A percentile compares a stretch with the other conserved stretches of the same genome.
phyloP scores from a whole-genome alignment of 1,140 invertebrate species.

The Drosophila micromelanica region DNA sequence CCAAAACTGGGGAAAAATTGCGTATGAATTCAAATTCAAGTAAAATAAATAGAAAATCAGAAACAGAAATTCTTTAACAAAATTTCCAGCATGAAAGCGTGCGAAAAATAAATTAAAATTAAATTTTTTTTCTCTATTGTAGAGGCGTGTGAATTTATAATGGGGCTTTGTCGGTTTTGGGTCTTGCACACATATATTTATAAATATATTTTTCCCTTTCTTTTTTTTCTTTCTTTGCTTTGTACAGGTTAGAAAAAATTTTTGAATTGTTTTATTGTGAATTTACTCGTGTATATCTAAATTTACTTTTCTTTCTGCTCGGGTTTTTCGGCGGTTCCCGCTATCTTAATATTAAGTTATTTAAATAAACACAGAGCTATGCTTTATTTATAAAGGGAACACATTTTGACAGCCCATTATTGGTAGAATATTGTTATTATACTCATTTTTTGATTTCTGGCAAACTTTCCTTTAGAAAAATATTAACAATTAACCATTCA shows the following conservation, averaged over 20 bases:
- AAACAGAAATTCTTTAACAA: slow-evolving; percentile 12
- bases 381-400: not conserved
- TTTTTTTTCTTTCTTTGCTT: no score
- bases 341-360: no score
- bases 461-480: no score
- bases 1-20: not conserved
- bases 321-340: not conserved
- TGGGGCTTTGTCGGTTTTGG: not conserved
- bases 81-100: slow-evolving; percentile 24
- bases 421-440: no score
- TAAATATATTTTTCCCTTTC: not conserved
- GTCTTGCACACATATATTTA: slow-evolving; percentile 4
- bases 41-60: slow-evolving; percentile 16
- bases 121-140: not conserved
- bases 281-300: slow-evolving; percentile 5
- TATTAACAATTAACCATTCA: no score
- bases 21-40: not conserved
- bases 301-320: slow-evolving; percentile 13
- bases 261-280: not conserved
- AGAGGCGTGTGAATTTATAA: slow-evolving; percentile 12
- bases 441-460: no score
- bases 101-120: slow-evolving; percentile 7
- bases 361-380: not conserved
- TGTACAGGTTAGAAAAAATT: slow-evolving; percentile 1
- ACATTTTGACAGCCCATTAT: not conserved